Conservation (phyloP, 2,113 vertebrate genomes). For the Scolopax mira region DNA sequence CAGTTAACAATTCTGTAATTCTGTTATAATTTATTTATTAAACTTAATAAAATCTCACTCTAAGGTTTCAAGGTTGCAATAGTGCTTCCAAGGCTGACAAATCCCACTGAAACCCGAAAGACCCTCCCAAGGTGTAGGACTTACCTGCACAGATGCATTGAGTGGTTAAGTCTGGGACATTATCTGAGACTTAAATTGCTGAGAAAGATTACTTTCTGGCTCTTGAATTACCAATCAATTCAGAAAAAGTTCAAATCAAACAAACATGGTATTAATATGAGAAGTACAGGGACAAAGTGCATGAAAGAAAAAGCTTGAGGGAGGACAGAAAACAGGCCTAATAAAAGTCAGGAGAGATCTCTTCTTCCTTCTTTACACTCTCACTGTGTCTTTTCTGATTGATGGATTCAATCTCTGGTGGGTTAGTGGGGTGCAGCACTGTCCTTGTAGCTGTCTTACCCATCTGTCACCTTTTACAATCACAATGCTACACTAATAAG, state of each 20-base stretch:
- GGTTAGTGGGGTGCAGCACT: not conserved
- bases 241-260: not conserved
- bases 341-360: not conserved
- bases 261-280: not conserved
- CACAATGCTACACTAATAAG: not conserved
- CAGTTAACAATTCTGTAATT: not conserved
- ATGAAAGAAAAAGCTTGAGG: not conserved
- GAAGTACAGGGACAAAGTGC: not conserved
- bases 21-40: not conserved
- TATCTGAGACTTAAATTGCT: not conserved
- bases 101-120: not conserved
- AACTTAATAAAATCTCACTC: not conserved
- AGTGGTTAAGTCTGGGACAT: not conserved
- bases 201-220: not conserved
- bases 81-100: not conserved
- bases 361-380: not conserved
- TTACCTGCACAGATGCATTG: not conserved
- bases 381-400: conserved; percentile 23
- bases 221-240: not conserved
- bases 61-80: not conserved
- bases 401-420: conserved; percentile 48
- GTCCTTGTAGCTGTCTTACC: conserved; percentile 33
- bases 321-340: not conserved
- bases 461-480: conserved; percentile 51
- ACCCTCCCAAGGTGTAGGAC: not conserved